A percentile compares a stretch with the other conserved stretches of the same genome.
phyloP scores from a whole-genome alignment of 2,113 vertebrate species.

The Pogonocichla stellata region DNA sequence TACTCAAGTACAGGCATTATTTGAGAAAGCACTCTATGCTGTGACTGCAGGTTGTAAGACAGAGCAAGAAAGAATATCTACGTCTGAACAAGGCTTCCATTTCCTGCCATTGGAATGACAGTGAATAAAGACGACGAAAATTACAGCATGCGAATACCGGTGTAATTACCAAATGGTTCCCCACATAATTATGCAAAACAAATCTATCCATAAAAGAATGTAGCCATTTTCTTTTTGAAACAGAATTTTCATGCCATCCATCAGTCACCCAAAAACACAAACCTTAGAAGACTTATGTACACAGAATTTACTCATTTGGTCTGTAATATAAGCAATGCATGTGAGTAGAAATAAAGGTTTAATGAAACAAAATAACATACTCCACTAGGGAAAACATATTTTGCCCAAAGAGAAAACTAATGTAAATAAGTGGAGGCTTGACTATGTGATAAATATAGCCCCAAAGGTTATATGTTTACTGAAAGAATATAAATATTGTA shows the following conservation, averaged over 20 bases:
- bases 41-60: not conserved
- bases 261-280: conserved; percentile 37
- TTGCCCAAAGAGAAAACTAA: conserved; percentile 29
- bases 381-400: conserved; percentile 54
- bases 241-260: conserved; percentile 35
- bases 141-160: conserved; percentile 45
- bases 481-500: conserved; percentile 35
- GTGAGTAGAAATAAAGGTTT: conserved; percentile 40
- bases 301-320: conserved; percentile 11
- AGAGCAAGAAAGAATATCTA: not conserved
- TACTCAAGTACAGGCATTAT: not conserved
- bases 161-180: conserved; percentile 49
- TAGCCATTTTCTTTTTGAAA: conserved; percentile 48
- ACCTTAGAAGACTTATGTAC: conserved; percentile 10
- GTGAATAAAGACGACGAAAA: conserved; percentile 43
- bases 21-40: not conserved
- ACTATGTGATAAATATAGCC: conserved; percentile 50
- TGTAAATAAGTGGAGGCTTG: conserved; percentile 53
- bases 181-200: conserved; percentile 53
- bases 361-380: conserved; percentile 52
- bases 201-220: conserved; percentile 53
- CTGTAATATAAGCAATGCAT: not conserved
- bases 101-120: conserved; percentile 31
- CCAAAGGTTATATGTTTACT: conserved; percentile 36
- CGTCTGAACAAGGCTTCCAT: not conserved